Evolutionary conservation across 2,113 vertebrate genomes (phyloP).

Genomic region (Triplophysa rosa): DNA sequence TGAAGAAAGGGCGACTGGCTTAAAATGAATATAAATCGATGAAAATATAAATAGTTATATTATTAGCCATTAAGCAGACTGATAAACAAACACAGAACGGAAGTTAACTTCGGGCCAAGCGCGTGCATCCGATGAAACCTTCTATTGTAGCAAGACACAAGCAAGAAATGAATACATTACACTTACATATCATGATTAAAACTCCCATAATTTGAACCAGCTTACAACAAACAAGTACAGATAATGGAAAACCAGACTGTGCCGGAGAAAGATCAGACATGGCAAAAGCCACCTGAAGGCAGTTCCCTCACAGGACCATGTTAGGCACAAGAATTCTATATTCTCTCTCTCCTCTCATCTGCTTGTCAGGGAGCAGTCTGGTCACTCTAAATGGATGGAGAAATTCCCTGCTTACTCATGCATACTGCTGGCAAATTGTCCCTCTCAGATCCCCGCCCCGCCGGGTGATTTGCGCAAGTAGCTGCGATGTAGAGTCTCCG

Average conservation of each 20-base stretch:
- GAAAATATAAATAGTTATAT: too few relatives aligned
- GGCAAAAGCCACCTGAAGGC: slow-evolving; percentile 52
- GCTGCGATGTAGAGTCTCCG: slow-evolving; percentile 64
- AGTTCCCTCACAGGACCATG: slow-evolving; percentile 35
- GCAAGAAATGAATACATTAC: background rate
- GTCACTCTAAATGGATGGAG: slow-evolving; percentile 75
- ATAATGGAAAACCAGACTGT: slow-evolving; percentile 32
- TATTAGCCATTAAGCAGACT: too few relatives aligned
- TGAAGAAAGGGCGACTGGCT: background rate
- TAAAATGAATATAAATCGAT: background rate
- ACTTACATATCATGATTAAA: slow-evolving; percentile 5
- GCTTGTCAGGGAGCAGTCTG: slow-evolving; percentile 60
- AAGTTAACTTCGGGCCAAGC: too few relatives aligned
- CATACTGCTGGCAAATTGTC: slow-evolving; percentile 76
- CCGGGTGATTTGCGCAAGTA: slow-evolving; percentile 71
- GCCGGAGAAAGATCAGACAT: slow-evolving; percentile 52
- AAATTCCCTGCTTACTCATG: slow-evolving; percentile 75
- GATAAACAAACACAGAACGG: too few relatives aligned
- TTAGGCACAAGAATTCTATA: slow-evolving; percentile 44
- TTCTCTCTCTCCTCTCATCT: slow-evolving; percentile 47
- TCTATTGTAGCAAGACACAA: background rate
- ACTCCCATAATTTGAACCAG: background rate
- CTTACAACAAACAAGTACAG: background rate
- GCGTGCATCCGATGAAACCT: too few relatives aligned
- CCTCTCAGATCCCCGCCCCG: slow-evolving; percentile 65